phyloP scores from a whole-genome alignment of 2,888 invertebrate genomes.

The Serrognathus titanus region DNA sequence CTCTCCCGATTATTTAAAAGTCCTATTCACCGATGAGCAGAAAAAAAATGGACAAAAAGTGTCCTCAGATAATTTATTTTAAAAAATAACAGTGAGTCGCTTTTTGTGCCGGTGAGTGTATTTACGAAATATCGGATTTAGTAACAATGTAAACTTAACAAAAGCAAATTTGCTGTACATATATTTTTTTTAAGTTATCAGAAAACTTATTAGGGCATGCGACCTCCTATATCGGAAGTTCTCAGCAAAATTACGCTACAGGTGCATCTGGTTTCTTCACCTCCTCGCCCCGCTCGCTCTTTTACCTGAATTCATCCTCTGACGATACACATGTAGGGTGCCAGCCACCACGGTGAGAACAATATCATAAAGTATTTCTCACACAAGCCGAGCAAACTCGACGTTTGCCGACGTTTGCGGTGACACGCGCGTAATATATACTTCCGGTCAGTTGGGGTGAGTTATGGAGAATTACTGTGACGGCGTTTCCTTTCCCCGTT shows the following conservation, averaged over 20 bases:
- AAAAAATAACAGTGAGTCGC: too few relatives aligned
- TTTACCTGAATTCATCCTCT: slow-evolving; percentile 1
- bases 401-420: slow-evolving; percentile 1
- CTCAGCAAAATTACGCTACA: slow-evolving; percentile 15
- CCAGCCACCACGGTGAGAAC: slow-evolving; percentile 12
- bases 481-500: too few relatives aligned
- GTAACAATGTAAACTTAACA: not conserved
- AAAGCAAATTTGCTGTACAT: too few relatives aligned
- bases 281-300: slow-evolving; percentile 1
- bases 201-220: not conserved
- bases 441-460: slow-evolving; percentile 12
- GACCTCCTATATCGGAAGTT: slow-evolving; percentile 13
- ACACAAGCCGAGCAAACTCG: slow-evolving; percentile 6
- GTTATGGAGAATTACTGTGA: not conserved
- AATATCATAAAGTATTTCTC: slow-evolving; percentile 16
- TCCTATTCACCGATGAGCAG: too few relatives aligned
- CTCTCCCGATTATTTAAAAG: too few relatives aligned
- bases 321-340: not conserved
- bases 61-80: too few relatives aligned
- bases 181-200: not conserved
- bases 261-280: slow-evolving; percentile 10
- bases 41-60: too few relatives aligned
- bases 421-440: slow-evolving; percentile 6
- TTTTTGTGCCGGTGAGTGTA: too few relatives aligned
- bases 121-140: too few relatives aligned